Percentiles rank a stretch among this genome's conserved stretches.
phyloP scores from a whole-genome alignment of 1,140 invertebrate species.

The Leptinotarsa undecemlineata region DNA sequence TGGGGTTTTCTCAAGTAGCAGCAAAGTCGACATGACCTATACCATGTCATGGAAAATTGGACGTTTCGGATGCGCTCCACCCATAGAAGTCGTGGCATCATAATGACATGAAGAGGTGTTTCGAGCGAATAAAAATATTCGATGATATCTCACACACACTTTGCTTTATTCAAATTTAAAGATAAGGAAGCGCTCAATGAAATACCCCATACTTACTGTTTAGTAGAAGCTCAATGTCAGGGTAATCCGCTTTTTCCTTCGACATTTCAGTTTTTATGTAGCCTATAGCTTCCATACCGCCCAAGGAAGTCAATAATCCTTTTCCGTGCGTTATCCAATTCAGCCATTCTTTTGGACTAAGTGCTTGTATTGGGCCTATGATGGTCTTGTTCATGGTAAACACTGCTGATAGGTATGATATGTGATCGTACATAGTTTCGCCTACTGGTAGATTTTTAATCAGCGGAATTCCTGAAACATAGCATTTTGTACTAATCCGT shows the following conservation, averaged over 20 bases:
- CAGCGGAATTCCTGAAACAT: conserved; percentile 60
- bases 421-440: conserved; percentile 73
- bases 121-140: too few species aligned
- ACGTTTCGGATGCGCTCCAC: too few species aligned
- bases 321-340: conserved; percentile 36
- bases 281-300: conserved; percentile 59
- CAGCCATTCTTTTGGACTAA: conserved; percentile 15
- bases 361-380: conserved; percentile 5
- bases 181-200: too few species aligned
- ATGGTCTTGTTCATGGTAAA: conserved; percentile 29
- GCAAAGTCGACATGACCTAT: too few species aligned
- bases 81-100: too few species aligned
- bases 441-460: conserved; percentile 72
- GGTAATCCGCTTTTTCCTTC: conserved; percentile 59
- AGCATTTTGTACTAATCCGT: too few species aligned
- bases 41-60: too few species aligned
- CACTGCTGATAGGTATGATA: conserved; percentile 64
- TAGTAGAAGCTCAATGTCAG: conserved; percentile 66
- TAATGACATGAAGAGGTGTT: too few species aligned
- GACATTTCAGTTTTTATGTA: conserved; percentile 57
- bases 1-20: too few species aligned
- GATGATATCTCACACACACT: too few species aligned
- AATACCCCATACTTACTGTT: background rate
- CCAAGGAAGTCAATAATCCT: conserved; percentile 51
- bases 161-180: too few species aligned